phyloP scores from a whole-genome alignment of 1,140 invertebrate genomes.

The Ceratina japonica region DNA sequence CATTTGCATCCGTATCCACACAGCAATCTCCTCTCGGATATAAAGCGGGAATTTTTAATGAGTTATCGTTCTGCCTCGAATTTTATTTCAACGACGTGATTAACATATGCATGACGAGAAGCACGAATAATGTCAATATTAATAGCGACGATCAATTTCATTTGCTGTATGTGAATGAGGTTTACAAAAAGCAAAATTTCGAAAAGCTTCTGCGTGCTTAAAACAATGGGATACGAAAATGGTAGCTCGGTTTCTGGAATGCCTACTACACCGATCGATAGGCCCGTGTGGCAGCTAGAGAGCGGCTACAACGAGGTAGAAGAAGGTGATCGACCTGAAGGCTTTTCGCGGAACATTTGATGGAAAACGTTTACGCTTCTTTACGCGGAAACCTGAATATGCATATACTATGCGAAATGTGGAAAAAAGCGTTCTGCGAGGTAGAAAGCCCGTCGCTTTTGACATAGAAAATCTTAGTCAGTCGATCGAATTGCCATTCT shows the following conservation, averaged over 20 bases:
- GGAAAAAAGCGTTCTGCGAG: neutral
- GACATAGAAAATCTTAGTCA: too few relatives aligned
- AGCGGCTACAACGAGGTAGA: constrained; percentile 51
- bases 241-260: constrained; percentile 59
- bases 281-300: constrained; percentile 44
- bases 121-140: too few relatives aligned
- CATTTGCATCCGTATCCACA: neutral
- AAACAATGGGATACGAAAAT: constrained; percentile 55
- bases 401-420: too few relatives aligned
- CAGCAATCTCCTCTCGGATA: neutral
- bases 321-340: constrained; percentile 60
- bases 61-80: constrained; percentile 1
- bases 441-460: too few relatives aligned
- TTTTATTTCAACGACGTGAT: neutral
- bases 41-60: constrained; percentile 11
- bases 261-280: constrained; percentile 58
- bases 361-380: constrained; percentile 16
- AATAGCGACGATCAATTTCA: constrained; percentile 5
- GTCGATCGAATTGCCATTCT: too few relatives aligned
- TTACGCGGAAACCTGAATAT: constrained; percentile 2
- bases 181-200: constrained; percentile 28
- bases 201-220: constrained; percentile 7
- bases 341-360: constrained; percentile 52
- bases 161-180: constrained; percentile 28
- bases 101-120: neutral